Evolutionary conservation across 2,888 invertebrate species (phyloP), one percentile per base, ranked within the genome.

Genomic region (Cheilosia grossa): DNA sequence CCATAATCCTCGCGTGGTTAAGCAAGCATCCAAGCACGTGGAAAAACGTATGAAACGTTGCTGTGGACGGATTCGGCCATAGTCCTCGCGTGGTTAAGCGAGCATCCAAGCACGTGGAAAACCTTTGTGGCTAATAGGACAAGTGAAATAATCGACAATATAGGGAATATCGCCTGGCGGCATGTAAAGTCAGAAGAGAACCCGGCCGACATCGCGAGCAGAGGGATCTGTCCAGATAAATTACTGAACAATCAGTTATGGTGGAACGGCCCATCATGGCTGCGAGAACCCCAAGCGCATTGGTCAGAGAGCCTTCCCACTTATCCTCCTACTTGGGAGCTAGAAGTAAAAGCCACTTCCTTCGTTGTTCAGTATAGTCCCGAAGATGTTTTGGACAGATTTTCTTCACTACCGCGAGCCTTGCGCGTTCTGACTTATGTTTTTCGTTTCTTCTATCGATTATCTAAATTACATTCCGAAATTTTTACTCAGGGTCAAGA

Each of bases 81-180:
- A 40, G 58, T 63, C 30, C 30, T 72, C 10, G 47, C 66, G 7
- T 79, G 72, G 72, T 63, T 66, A 6, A 33, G n/a, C 10, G 64
- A 72, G n/a, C 40, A 49, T 24, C 49, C 70, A n/a, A 42, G 47
- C 24, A 30, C 72, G 5, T 79, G 79, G 81, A 81, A 82, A 24
- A 42, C 58, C 1, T 40, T 37, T 7, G 21, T 59, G 10, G 6
- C 21, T 6, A 61, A 61, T 2, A 7, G 37, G 4, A 17, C 59
- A 6, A 61, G 44, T 17, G 15, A 61, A n/a, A 61, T 61, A 21
- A 24, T 61, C 1, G 37, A 37, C 59, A 42, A 61, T 9, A 1
- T 61, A 7, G 24, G 59, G 24, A 42, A 44, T 37, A 17, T 21
- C 3, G n/a, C n/a, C n/a, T n/a, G 33, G 56, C 17, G 19, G 24